Conservation (phyloP, 1,140 invertebrate species). For the Zaprionus ornatus region DNA sequence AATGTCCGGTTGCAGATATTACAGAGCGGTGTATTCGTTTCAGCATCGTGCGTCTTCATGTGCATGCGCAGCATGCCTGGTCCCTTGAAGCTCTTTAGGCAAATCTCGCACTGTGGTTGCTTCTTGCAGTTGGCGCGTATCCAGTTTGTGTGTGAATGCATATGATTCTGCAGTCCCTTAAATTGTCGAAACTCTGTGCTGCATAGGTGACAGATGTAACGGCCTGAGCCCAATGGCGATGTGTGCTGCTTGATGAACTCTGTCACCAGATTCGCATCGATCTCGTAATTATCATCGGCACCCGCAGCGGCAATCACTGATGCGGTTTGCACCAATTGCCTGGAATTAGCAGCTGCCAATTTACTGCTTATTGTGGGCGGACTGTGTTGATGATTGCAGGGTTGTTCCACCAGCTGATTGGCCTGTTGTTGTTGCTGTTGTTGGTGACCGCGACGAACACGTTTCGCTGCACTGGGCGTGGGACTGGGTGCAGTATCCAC, state of each 20-base stretch:
- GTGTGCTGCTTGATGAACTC: constrained; percentile 81
- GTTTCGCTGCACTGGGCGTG: constrained; percentile 60
- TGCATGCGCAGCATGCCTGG: constrained; percentile 87
- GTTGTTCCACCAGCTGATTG: constrained; percentile 48
- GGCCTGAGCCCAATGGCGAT: constrained; percentile 79
- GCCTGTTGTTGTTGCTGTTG: constrained; percentile 20
- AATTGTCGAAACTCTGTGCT: constrained; percentile 86
- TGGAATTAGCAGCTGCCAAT: constrained; percentile 67
- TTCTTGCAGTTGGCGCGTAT: constrained; percentile 87
- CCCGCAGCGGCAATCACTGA: constrained; percentile 76
- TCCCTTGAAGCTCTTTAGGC: constrained; percentile 85
- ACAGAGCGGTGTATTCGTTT: constrained; percentile 85
- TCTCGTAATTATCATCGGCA: constrained; percentile 73
- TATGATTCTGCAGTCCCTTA: constrained; percentile 86
- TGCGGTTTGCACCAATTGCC: constrained; percentile 73
- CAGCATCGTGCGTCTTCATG: constrained; percentile 86
- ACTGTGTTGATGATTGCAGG: constrained; percentile 61
- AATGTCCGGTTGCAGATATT: constrained; percentile 86
- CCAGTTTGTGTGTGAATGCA: constrained; percentile 86
- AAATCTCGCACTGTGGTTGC: constrained; percentile 86
- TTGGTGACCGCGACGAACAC: constrained; percentile 38
- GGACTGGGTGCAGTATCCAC: constrained; percentile 56
- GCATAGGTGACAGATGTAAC: constrained; percentile 86
- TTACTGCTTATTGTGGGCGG: constrained; percentile 62
- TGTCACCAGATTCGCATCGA: constrained; percentile 75